Base-by-base conservation (phyloP, 2,113 vertebrate genomes). In the Phainopepla nitens region DNA sequence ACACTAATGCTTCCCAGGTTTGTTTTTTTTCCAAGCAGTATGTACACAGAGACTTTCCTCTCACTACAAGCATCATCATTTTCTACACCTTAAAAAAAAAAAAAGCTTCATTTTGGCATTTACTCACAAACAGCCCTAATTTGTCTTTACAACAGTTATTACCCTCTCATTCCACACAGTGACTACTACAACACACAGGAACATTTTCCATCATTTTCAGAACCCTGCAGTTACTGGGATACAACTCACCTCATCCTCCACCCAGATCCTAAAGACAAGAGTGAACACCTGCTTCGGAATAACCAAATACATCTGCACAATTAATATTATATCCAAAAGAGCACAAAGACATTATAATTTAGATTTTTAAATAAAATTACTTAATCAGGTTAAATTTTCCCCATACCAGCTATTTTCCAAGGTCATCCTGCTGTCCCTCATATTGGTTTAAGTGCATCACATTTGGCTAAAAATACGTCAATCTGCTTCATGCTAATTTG, bases 1-100 rank as follows among this genome's bases (percentile, higher is more conserved):
- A 62, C 25, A 51, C 68, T 83, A 86, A 90, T 35, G 47, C 54
- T 86, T 77, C 80, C 69, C 69, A 87, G 89, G 27, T 72, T 95
- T 88, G 31, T 3, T 39, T 94, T 89, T 16, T 2, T 21, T 29
- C 62, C 57, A n/a, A n/a, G 19, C 36, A 31, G 6, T 39, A 23
- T 21, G 35, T 8, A 39, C 45, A 47, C 44, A 78, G 45, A 77
- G 27, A 73, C 50, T 58, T 6, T 35, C 20, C 61, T 62, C 42
- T 80, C 56, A 41, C 39, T 13, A 50, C 3, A 70, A 42, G 39
- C 58, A 29, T 8, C 27, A 58, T 21, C 24, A 71, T 64, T 76
- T 93, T 82, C 27, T 69, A 68, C 35, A 56, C 35, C 23, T 44
- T 10, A 10, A 35, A 27, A 28, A 13, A 15, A 16, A 29, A 21